Percentiles rank a stretch among this genome's conserved stretches.
These are phyloP conservation scores for Diorhabda sublineata DNA, from an alignment of 1,140 invertebrate genomes.

Conservation along the genomic window DNA sequence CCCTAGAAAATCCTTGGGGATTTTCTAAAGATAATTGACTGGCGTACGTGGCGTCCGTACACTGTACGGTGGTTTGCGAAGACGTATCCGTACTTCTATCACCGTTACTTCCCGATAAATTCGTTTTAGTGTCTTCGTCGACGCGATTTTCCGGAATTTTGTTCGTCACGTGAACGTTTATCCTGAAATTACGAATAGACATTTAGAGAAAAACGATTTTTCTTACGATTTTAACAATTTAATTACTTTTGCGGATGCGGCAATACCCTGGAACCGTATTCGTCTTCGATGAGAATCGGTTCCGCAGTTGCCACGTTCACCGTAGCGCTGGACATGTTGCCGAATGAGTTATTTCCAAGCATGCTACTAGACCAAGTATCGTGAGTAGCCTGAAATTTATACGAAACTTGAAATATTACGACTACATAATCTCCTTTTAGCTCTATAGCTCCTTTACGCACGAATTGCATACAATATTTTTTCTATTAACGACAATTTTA, in stretches of 20 bases:
- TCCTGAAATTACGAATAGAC: constrained; percentile 26
- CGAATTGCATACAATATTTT: too few species aligned
- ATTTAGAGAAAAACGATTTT: neutral
- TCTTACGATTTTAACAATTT: neutral
- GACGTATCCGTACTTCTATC: constrained; percentile 39
- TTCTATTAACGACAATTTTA: too few species aligned
- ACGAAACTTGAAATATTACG: too few species aligned
- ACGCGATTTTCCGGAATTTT: constrained; percentile 29
- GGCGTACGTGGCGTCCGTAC: constrained; percentile 65
- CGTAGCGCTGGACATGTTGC: constrained; percentile 48
- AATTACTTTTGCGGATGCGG: constrained; percentile 37
- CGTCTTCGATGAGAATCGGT: constrained; percentile 69
- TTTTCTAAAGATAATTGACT: constrained; percentile 76
- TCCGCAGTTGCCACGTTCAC: constrained; percentile 54
- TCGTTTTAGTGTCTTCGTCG: constrained; percentile 44
- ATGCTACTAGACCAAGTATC: constrained; percentile 54
- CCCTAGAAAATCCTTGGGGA: constrained; percentile 65
- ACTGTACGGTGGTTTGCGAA: constrained; percentile 30
- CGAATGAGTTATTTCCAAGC: constrained; percentile 43
- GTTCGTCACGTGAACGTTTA: constrained; percentile 36
- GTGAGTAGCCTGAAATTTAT: constrained; percentile 51
- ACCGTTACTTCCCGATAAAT: constrained; percentile 29
- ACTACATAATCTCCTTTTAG: too few species aligned
- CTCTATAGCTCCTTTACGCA: too few species aligned
- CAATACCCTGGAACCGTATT: constrained; percentile 52